phyloP scores from a whole-genome alignment of 2,797 vertebrate species.

The Falco naumanni region DNA sequence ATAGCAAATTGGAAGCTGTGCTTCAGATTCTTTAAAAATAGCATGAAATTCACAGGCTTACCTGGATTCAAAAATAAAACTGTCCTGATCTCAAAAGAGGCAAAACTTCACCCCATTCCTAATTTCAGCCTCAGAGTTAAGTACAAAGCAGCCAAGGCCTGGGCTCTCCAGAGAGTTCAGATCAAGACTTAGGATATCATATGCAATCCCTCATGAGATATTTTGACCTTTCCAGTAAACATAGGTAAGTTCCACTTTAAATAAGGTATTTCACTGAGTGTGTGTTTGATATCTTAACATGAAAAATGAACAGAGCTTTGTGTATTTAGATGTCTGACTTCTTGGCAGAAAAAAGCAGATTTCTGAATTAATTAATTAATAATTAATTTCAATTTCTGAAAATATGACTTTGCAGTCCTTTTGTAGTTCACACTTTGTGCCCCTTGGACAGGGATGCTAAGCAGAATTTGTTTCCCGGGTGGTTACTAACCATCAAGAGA shows the following conservation, averaged over 20 bases:
- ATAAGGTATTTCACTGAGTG: not conserved
- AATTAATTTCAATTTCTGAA: not conserved
- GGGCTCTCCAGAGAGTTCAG: not conserved
- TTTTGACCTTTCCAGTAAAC: not conserved
- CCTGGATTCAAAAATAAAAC: not conserved
- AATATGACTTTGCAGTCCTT: not conserved
- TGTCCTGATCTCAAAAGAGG: not conserved
- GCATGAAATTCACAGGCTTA: not conserved
- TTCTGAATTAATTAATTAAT: not conserved
- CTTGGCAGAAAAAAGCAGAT: not conserved
- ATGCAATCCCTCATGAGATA: not conserved
- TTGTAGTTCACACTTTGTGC: not conserved
- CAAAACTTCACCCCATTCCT: not conserved
- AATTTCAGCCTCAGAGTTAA: not conserved
- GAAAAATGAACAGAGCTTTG: not conserved
- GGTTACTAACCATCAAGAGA: not conserved
- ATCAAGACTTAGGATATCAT: not conserved
- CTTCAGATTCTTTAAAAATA: not conserved
- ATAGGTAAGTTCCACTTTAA: not conserved
- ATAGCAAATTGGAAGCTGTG: not conserved
- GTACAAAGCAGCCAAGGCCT: not conserved
- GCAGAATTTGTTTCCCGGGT: not conserved
- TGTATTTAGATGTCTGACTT: not conserved
- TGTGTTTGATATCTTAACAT: not conserved
- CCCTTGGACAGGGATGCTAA: not conserved